Evolutionary conservation across 2,797 vertebrate species (phyloP), one percentile per base, ranked within the genome.

Genomic region (Odontamblyopus rebecca): DNA sequence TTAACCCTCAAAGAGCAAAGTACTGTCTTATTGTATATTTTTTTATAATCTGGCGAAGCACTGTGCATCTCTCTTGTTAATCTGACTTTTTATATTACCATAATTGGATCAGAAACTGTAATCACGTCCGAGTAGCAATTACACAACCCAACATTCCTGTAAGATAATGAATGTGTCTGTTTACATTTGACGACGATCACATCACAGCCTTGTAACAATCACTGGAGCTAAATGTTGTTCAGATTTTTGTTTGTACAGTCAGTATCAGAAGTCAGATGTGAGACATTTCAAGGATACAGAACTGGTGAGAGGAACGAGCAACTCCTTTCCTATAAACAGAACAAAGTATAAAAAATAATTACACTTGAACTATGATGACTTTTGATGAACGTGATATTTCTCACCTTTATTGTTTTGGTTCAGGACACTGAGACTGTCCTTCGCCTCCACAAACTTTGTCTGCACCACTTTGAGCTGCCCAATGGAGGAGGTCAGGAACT

Each of bases 361-460:
- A 54, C 51, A 53, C 4, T 5, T 5, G 51, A 53, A n/a, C 35
- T 38, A 9, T 9, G 8, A 9, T 38, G 35, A 9, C 18, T 54
- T 54, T n/a, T n/a, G 16, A 54, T 57, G 19, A 57, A 57, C 1
- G 2, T 9, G 4, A 12, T 26, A 56, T 26, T 13, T 82, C 89
- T 74, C 54, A 94, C 97, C 97, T 92, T 95, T 94, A 27, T 97
- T 98, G 79, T 88, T 94, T 85, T 94, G 93, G 86, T 90, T 95
- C 38, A 98, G 88, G 48, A 96, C 94, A 35, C 88, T 95, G 79
- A 99, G 91, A 79, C 95, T 96, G 66, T 98, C 96, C 90, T 97
- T 97, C 61, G 97, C 96, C 79, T 98, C 97, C 79, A 97, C 96
- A 41, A 95, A 98, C 87, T 98, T 99, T 29, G 94, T 96, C 88